These are phyloP conservation scores for Patella depressa DNA, from an alignment of 2,888 invertebrate species.

Conservation along the genomic window DNA sequence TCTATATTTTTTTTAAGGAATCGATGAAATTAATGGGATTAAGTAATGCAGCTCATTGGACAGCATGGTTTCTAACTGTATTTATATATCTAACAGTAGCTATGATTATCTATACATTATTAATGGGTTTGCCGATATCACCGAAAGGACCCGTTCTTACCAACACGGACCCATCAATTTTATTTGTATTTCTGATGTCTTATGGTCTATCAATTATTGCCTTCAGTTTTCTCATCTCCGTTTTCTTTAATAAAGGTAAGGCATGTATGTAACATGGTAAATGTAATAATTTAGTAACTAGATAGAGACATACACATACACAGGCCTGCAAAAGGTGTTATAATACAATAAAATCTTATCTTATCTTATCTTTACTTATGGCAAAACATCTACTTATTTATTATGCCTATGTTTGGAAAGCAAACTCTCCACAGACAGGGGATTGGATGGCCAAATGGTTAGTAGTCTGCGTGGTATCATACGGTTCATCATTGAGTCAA, in stretches of 20 bases:
- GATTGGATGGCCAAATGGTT: too few species aligned
- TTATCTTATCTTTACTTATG: too few species aligned
- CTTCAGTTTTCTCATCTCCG: conserved; percentile 84
- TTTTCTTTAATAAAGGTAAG: conserved; percentile 82
- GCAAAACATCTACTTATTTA: too few species aligned
- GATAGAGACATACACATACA: too few species aligned
- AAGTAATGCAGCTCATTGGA: conserved; percentile 85
- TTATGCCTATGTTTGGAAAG: too few species aligned
- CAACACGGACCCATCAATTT: conserved; percentile 76
- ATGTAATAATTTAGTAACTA: too few species aligned
- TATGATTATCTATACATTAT: conserved; percentile 71
- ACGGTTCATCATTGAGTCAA: too few species aligned
- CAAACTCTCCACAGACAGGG: too few species aligned
- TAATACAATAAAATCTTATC: too few species aligned
- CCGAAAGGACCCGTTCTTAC: conserved; percentile 16
- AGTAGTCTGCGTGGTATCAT: too few species aligned
- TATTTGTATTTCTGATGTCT: conserved; percentile 80
- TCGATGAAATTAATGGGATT: conserved; percentile 93
- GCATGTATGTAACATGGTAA: neutral
- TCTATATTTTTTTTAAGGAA: conserved; percentile 76
- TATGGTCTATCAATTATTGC: conserved; percentile 80
- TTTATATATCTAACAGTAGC: conserved; percentile 79
- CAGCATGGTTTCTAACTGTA: conserved; percentile 86
- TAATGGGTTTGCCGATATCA: conserved; percentile 59
- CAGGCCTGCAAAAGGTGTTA: too few species aligned